Evolutionary conservation across 2,113 vertebrate genomes (phyloP), one percentile per base, ranked within the genome.

Genomic region (Marmota flaviventris): DNA sequence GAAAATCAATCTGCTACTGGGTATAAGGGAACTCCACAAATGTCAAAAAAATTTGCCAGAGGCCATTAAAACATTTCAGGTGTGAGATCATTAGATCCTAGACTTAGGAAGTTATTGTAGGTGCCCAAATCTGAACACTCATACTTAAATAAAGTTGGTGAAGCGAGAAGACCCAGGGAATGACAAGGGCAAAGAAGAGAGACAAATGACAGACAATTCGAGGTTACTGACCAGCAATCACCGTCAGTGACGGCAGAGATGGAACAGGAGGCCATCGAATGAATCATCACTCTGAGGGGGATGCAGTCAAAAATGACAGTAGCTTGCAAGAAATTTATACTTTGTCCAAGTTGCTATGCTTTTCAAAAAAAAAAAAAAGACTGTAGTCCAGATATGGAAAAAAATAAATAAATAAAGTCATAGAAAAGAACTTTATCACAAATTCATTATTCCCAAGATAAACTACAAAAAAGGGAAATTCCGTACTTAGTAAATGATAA

Each of bases 381-480:
- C 8, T 45, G 0, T 14, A 72, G 65, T 37, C 22, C 4, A 94
- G 48, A 83, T 27, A 85, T 7, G 22, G 18, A 89, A 91, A 84
- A 32, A 90, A 96, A n/a, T n/a, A n/a, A 87, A 92, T 12, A 86
- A 96, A 93, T 18, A 61, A 90, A 58, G 14, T 18, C 56, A 95
- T 81, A 90, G 63, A 81, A 92, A 72, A 39, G 5, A 32, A 34
- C 53, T 67, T 86, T 83, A 81, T 75, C 34, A 93, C 58, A 96
- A 89, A 83, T 37, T 93, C 42, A 89, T n/a, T 69, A 73, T 42
- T 92, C 10, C 89, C 61, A 89, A 51, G 27, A 87, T 82, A 95
- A 94, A 73, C 16, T 29, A 17, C 39, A 25, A 24, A 51, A 70
- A 85, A 89, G 53, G 42, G 1, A 89, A 92, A 87, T 70, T 61